Evolutionary conservation across 1,140 invertebrate genomes (phyloP).

Genomic region (Drosophila kikkawai): DNA sequence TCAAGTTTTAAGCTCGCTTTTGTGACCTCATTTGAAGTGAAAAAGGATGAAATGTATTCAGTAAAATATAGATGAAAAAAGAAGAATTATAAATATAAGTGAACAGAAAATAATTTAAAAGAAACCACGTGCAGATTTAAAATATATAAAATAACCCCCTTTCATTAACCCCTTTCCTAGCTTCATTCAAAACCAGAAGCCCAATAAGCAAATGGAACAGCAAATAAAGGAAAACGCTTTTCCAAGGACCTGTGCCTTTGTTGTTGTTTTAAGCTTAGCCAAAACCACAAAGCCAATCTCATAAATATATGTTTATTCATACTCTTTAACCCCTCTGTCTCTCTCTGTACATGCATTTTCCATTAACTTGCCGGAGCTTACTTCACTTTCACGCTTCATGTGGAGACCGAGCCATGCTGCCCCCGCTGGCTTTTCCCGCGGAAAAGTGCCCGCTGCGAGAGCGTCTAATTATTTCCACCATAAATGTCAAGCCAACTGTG

Average conservation of each 20-base stretch:
- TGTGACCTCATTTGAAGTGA: neutral
- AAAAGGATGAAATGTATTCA: neutral
- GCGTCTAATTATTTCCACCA: slow-evolving; percentile 76
- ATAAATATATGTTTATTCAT: slow-evolving; percentile 30
- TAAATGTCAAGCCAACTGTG: slow-evolving; percentile 72
- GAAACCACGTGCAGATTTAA: neutral
- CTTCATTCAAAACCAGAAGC: neutral
- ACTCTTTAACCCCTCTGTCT: slow-evolving; percentile 6
- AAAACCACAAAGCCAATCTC: slow-evolving; percentile 24
- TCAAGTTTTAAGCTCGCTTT: neutral
- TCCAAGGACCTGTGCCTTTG: slow-evolving; percentile 12
- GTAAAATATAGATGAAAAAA: neutral
- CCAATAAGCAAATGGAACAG: slow-evolving; percentile 10
- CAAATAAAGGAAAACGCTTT: slow-evolving; percentile 12
- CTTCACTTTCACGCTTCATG: slow-evolving; percentile 59
- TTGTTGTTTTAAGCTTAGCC: slow-evolving; percentile 5
- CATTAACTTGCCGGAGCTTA: slow-evolving; percentile 41
- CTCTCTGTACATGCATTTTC: slow-evolving; percentile 29
- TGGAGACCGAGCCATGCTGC: neutral
- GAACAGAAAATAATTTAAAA: neutral
- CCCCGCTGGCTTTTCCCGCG: slow-evolving; percentile 1
- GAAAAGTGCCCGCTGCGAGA: slow-evolving; percentile 40
- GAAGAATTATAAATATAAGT: too few relatives aligned
- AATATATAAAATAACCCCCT: neutral
- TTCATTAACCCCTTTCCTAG: neutral